A percentile compares a stretch with the other conserved stretches of the same genome.
These are phyloP conservation scores for Eclectus roratus DNA, from an alignment of 2,113 vertebrate species.

Conservation along the genomic window DNA sequence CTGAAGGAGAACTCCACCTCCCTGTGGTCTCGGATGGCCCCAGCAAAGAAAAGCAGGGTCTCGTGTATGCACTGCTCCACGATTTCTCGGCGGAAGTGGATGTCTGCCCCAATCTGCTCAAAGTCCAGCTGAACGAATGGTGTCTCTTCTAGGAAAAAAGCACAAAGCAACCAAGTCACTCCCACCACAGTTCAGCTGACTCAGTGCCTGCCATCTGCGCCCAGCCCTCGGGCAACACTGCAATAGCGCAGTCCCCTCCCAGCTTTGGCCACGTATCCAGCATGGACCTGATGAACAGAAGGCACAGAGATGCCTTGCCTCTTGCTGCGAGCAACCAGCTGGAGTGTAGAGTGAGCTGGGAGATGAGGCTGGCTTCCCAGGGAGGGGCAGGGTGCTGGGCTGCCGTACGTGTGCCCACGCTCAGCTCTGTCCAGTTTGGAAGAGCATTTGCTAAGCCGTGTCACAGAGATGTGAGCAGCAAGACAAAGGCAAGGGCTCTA, in stretches of 20 bases:
- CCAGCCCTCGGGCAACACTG: neutral
- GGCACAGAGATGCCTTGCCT: neutral
- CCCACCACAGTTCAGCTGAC: neutral
- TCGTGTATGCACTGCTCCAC: neutral
- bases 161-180: neutral
- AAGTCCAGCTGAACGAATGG: neutral
- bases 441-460: neutral
- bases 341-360: neutral
- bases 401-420: neutral
- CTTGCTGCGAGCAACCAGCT: neutral
- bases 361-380: neutral
- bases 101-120: neutral
- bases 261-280: neutral
- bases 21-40: neutral
- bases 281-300: neutral
- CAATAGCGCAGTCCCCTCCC: neutral
- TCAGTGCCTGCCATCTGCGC: accelerated
- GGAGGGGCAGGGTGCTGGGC: neutral
- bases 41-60: neutral
- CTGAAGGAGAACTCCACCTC: neutral
- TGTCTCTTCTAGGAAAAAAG: neutral
- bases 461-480: neutral
- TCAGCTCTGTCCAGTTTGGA: neutral
- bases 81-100: neutral
- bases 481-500: neutral